A percentile compares a stretch with the other conserved stretches of the same genome.
Evolutionary conservation across 2,888 invertebrate species (phyloP).

Genomic region (Eulithis prunata): DNA sequence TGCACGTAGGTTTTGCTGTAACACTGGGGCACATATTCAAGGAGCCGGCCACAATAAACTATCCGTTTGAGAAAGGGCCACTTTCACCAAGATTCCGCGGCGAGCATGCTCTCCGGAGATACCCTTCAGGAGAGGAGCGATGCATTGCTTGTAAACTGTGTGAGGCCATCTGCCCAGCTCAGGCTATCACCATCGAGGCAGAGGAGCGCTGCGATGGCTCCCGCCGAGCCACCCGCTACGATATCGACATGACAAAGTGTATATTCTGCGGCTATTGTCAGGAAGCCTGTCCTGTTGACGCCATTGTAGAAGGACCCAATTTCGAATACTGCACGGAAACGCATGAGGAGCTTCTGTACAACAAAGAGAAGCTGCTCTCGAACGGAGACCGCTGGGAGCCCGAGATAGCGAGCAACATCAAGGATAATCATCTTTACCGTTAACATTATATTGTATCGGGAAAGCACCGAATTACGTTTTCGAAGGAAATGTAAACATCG

Average conservation of each 20-base stretch:
- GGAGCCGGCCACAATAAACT: conserved; percentile 99
- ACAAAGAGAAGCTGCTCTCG: conserved; percentile 97
- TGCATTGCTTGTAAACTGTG: conserved; percentile 99
- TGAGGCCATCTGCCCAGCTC: conserved; percentile 99
- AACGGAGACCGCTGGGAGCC: conserved; percentile 99
- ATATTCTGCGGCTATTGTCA: conserved; percentile 99
- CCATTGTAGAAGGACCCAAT: conserved; percentile 99
- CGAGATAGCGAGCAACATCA: conserved; percentile 96
- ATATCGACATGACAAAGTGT: conserved; percentile 98
- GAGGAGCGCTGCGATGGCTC: conserved; percentile 98
- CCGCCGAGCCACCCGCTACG: conserved; percentile 97
- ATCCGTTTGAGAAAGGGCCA: conserved; percentile 99
- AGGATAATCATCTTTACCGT: conserved; percentile 73
- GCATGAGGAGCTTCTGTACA: conserved; percentile 98
- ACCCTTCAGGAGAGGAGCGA: conserved; percentile 98
- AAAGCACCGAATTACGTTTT: conserved; percentile 22
- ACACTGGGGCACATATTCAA: conserved; percentile 87
- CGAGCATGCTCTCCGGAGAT: conserved; percentile 98
- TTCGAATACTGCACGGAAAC: conserved; percentile 99
- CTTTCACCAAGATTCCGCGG: conserved; percentile 98
- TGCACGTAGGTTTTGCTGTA: conserved; percentile 88
- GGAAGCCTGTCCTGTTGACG: conserved; percentile 98
- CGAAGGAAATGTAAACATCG: conserved; percentile 21
- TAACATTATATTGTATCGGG: conserved; percentile 38
- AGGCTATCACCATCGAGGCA: conserved; percentile 99